phyloP scores from a whole-genome alignment of 2,797 vertebrate genomes.

The Phrynocephalus vlangalii region DNA sequence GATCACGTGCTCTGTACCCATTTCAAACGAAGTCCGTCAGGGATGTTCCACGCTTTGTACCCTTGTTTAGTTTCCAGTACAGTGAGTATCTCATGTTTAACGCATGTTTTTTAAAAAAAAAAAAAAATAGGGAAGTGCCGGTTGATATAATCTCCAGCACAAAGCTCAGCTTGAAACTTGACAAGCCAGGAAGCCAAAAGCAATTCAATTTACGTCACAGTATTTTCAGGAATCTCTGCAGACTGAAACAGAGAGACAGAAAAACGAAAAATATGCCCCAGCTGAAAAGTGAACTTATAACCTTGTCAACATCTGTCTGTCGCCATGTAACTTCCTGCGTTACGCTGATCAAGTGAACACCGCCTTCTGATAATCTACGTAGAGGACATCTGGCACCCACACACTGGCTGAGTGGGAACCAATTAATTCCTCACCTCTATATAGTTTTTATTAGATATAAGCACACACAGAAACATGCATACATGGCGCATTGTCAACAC shows the following conservation, averaged over 20 bases:
- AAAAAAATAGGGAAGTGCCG: not conserved
- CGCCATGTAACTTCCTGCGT: constrained; percentile 64
- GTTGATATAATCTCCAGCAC: not conserved
- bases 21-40: not conserved
- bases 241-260: constrained; percentile 43
- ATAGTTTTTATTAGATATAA: not conserved
- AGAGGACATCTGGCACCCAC: constrained; percentile 52
- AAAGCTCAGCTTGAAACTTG: constrained; percentile 14
- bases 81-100: not conserved
- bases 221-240: constrained; percentile 57
- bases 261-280: constrained; percentile 72
- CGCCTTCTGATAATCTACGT: constrained; percentile 39
- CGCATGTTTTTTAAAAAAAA: not conserved
- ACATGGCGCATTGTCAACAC: no score
- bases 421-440: constrained; percentile 63
- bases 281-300: constrained; percentile 79
- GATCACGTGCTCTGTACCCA: not conserved
- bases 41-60: no score
- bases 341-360: constrained; percentile 53
- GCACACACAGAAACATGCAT: no score
- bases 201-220: constrained; percentile 62
- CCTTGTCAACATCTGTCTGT: constrained; percentile 67
- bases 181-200: constrained; percentile 68
- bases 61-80: not conserved
- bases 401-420: constrained; percentile 44